Evolutionary conservation across 2,113 vertebrate species (phyloP), one percentile per base, ranked within the genome.

Genomic region (Nibea coibor): DNA sequence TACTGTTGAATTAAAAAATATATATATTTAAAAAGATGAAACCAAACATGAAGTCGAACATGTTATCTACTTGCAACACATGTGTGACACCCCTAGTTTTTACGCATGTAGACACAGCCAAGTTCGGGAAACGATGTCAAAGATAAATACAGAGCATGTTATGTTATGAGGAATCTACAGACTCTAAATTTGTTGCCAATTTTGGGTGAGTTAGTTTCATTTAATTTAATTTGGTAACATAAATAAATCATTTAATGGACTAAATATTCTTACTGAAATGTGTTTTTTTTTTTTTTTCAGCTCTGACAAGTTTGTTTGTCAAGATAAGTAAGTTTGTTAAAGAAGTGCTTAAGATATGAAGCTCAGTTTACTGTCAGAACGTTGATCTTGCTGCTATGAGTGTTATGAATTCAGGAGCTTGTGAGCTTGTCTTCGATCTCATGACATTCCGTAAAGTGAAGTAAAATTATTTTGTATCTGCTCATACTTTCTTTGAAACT

Each of bases 61-160:
- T 72, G 84, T 92, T 94, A 94, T 94, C 93, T 92, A 12, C 61
- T 56, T 58, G 53, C 16, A 91, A 62, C 91, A 93, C 53, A 74
- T 35, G 82, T 82, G 78, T 39, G 51, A 87, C 87, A 72, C 68
- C 58, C 69, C 62, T 61, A 58, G 26, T 39, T 16, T 53, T 43
- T 51, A 81, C 71, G 48, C 57, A 68, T 72, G 62, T 54, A 10
- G 15, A 20, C 28, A 61, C 65, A 59, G 73, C 45, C 11, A 14
- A 28, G 24, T 24, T 19, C 48, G 4, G 72, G 24, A 76, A 72
- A 79, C 20, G 43, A 77, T 89, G 75, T 19, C 35, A 71, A 51
- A 57, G 65, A 77, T 68, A 77, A 69, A 73, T 53, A 24, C 47
- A 45, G 12, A 89, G 47, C 69, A 20, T 45, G 69, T 39, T 39